These are phyloP conservation scores for Aeoliscus strigatus DNA, from an alignment of 2,797 vertebrate genomes.

Conservation along the genomic window DNA sequence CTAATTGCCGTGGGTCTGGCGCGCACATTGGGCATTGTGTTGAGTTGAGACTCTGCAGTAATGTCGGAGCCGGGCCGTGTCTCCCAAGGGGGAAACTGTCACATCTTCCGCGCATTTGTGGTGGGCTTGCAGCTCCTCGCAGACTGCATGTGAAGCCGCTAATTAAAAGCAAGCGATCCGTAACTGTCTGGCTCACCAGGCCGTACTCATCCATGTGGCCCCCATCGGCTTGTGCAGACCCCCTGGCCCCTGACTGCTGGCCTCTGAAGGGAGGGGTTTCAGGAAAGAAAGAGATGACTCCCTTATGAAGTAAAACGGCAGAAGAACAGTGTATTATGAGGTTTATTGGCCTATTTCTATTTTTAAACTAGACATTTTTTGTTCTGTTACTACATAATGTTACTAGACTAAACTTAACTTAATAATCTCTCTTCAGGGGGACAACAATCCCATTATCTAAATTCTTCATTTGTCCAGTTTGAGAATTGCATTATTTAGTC, in stretches of 20 bases:
- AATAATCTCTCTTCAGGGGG: no score
- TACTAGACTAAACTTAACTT: no score
- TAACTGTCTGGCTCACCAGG: constrained; percentile 65
- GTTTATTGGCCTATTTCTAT: constrained; percentile 13
- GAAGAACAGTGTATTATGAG: constrained; percentile 6
- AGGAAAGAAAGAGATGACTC: constrained; percentile 7
- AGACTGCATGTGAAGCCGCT: constrained; percentile 63
- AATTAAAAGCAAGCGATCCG: constrained; percentile 74
- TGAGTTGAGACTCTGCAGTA: constrained; percentile 60
- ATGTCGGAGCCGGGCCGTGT: constrained; percentile 55
- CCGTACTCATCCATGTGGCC: constrained; percentile 65
- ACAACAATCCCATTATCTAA: no score
- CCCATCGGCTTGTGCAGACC: constrained; percentile 37
- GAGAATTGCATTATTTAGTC: no score
- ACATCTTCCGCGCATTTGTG: constrained; percentile 70
- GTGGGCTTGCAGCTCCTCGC: constrained; percentile 63
- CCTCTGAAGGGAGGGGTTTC: constrained; percentile 36
- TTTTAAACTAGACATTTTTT: no score
- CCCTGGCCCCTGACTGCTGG: constrained; percentile 31
- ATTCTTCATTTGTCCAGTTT: no score
- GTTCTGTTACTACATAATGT: no score
- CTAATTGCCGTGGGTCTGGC: constrained; percentile 75
- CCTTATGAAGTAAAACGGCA: constrained; percentile 9
- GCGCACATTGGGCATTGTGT: constrained; percentile 72
- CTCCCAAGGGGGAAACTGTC: constrained; percentile 56